A percentile compares a stretch with the other conserved stretches of the same genome.
These are phyloP conservation scores for Aptenodytes patagonicus DNA, from an alignment of 2,113 vertebrate species.

Conservation along the genomic window DNA sequence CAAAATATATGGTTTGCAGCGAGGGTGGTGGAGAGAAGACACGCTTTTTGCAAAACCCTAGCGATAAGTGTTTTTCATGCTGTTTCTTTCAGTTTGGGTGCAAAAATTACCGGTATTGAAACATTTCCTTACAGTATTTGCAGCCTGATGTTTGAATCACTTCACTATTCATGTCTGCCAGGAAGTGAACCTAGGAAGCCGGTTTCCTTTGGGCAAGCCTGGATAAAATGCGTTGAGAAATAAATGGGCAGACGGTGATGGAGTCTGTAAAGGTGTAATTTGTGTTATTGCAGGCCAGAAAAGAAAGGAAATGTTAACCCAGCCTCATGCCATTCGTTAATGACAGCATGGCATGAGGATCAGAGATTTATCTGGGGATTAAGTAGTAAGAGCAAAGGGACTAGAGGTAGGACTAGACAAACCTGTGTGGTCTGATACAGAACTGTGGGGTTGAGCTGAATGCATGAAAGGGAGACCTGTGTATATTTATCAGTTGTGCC, in stretches of 20 bases:
- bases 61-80: background rate
- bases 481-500: background rate
- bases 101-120: background rate
- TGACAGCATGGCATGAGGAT: background rate
- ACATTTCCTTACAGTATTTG: background rate
- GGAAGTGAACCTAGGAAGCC: background rate
- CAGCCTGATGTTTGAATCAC: background rate
- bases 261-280: background rate
- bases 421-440: background rate
- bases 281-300: background rate
- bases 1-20: background rate
- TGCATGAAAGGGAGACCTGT: background rate
- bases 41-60: background rate
- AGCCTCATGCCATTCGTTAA: accelerated
- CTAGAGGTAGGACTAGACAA: background rate
- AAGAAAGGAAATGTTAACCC: background rate
- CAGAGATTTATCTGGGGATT: conserved; percentile 19
- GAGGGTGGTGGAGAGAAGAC: background rate
- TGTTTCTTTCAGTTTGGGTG: background rate
- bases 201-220: background rate
- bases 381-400: background rate
- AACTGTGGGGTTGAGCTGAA: background rate
- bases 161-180: background rate
- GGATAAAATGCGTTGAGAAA: background rate
- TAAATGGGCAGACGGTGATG: background rate